Percentiles rank a stretch among this genome's conserved stretches.
phyloP scores from a whole-genome alignment of 2,797 vertebrate genomes.

The Rhinella marina region DNA sequence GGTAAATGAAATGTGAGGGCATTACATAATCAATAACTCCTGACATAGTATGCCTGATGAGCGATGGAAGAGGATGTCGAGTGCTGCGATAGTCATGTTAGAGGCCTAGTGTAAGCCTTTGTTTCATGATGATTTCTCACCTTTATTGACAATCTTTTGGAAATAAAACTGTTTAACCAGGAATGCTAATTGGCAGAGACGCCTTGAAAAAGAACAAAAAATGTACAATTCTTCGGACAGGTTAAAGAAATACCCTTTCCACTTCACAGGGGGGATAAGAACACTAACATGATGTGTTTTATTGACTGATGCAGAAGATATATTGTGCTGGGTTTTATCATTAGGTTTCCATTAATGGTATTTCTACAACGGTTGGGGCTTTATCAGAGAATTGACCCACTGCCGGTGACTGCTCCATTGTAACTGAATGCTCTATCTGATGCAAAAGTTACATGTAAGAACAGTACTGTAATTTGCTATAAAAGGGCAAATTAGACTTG shows the following conservation, averaged over 20 bases:
- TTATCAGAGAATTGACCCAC: neutral
- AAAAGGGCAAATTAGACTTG: neutral
- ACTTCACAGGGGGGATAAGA: neutral
- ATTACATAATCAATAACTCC: slow-evolving; percentile 60
- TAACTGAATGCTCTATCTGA: neutral
- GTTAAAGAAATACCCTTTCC: neutral
- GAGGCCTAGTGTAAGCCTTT: slow-evolving; percentile 6
- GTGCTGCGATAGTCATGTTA: slow-evolving; percentile 13
- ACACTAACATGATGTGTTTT: slow-evolving; percentile 5
- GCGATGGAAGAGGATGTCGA: slow-evolving; percentile 24
- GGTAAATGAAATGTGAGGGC: slow-evolving; percentile 59
- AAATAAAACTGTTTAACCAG: neutral
- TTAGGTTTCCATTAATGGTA: neutral
- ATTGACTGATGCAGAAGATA: slow-evolving; percentile 7
- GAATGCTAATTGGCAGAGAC: neutral
- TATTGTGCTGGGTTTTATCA: neutral
- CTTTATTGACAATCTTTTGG: slow-evolving; percentile 5
- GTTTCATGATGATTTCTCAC: slow-evolving; percentile 20
- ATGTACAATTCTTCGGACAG: neutral
- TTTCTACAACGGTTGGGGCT: neutral
- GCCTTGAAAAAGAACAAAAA: neutral
- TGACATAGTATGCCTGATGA: slow-evolving; percentile 48
- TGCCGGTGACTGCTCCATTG: neutral
- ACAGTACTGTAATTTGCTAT: neutral
- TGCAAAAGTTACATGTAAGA: neutral